Conservation (phyloP, 2,797 vertebrate species). For the Rhinella marina region DNA sequence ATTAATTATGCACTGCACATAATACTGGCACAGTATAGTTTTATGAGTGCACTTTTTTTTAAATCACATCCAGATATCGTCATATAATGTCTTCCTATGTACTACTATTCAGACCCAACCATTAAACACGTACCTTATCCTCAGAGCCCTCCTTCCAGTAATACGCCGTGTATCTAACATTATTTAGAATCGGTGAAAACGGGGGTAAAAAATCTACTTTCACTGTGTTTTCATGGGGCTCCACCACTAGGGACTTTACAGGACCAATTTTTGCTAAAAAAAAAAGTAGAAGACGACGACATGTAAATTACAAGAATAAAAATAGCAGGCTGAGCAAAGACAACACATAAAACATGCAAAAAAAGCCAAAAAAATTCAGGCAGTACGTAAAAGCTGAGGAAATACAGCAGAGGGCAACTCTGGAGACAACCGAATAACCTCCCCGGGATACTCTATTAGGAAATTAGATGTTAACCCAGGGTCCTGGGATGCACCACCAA, state of each 20-base stretch:
- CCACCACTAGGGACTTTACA: conserved; percentile 2
- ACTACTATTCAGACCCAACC: background rate
- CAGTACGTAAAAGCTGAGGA: background rate
- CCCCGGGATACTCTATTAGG: too few species aligned
- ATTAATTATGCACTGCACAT: background rate
- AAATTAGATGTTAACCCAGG: too few species aligned
- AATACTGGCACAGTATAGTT: too few species aligned
- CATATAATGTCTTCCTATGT: background rate
- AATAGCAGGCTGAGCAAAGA: background rate
- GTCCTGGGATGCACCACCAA: too few species aligned
- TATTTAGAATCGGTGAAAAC: background rate
- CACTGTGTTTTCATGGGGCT: background rate
- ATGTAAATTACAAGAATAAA: background rate
- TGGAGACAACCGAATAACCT: too few species aligned
- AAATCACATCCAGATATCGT: background rate
- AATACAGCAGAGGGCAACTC: background rate
- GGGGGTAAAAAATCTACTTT: conserved; percentile 13
- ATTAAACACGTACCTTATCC: conserved; percentile 10
- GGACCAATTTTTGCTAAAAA: conserved; percentile 44
- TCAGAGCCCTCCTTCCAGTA: conserved; percentile 26
- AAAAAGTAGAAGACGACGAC: background rate
- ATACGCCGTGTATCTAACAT: background rate
- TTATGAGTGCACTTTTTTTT: too few species aligned
- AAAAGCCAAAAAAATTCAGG: background rate
- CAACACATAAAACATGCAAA: background rate